Percentiles rank a stretch among this genome's conserved stretches.
Evolutionary conservation across 2,888 invertebrate species (phyloP).

Genomic region (Schrankia costaestrigalis): DNA sequence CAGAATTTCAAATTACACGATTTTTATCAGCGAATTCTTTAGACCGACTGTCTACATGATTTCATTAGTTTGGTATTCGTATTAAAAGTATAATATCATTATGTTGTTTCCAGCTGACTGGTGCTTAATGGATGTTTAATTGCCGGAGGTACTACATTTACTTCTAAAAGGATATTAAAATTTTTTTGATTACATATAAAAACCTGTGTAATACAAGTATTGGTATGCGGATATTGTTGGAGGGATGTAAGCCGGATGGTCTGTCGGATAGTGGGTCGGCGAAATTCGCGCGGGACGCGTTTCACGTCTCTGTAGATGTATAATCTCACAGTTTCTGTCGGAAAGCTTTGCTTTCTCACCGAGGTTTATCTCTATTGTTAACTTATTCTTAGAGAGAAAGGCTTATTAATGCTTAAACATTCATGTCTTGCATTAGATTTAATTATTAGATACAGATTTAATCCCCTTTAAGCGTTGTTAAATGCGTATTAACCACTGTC

Average conservation of each 20-base stretch:
- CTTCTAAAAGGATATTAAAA: slow-evolving; percentile 8
- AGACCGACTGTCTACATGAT: slow-evolving; percentile 32
- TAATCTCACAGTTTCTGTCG: slow-evolving; percentile 38
- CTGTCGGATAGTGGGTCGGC: slow-evolving; percentile 53
- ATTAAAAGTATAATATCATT: slow-evolving; percentile 17
- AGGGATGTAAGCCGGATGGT: slow-evolving; percentile 47
- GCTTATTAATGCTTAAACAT: slow-evolving; percentile 26
- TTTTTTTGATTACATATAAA: too few relatives aligned
- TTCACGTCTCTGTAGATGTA: slow-evolving; percentile 41
- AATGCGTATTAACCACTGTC: too few relatives aligned
- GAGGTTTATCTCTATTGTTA: slow-evolving; percentile 51
- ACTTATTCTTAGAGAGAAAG: slow-evolving; percentile 45
- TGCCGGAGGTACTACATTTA: too few relatives aligned
- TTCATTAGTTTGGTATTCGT: slow-evolving; percentile 12
- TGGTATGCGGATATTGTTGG: slow-evolving; percentile 41
- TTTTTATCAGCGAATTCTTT: slow-evolving; percentile 33
- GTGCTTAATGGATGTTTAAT: too few relatives aligned
- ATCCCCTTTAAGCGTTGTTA: too few relatives aligned
- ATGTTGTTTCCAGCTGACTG: too few relatives aligned
- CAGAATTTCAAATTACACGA: slow-evolving; percentile 35
- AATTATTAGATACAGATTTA: too few relatives aligned
- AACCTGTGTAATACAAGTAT: slow-evolving; percentile 12
- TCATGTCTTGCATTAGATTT: too few relatives aligned
- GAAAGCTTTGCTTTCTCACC: slow-evolving; percentile 56
- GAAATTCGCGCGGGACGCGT: slow-evolving; percentile 53